These are phyloP conservation scores for Tethea ocularis DNA, from an alignment of 2,888 invertebrate species.

Conservation along the genomic window DNA sequence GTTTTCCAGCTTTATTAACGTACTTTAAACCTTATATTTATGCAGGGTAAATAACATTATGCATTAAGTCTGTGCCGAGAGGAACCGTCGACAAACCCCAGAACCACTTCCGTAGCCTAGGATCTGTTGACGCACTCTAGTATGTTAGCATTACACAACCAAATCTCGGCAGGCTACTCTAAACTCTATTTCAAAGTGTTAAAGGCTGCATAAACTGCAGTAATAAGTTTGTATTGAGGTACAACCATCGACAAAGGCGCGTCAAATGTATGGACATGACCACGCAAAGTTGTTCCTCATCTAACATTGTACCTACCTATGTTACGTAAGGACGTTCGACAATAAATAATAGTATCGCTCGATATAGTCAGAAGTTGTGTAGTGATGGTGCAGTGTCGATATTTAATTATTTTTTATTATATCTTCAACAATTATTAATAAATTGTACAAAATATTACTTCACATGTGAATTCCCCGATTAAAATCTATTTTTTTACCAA, in stretches of 20 bases:
- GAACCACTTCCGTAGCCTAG: neutral
- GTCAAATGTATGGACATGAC: conserved; percentile 43
- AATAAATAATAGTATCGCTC: conserved; percentile 31
- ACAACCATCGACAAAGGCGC: conserved; percentile 34
- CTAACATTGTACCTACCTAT: conserved; percentile 51
- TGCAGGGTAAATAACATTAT: too few relatives aligned
- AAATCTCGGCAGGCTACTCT: neutral
- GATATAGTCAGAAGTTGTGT: conserved; percentile 6
- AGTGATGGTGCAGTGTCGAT: conserved; percentile 8
- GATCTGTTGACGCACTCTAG: conserved; percentile 3
- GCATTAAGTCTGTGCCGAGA: neutral
- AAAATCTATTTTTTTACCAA: too few relatives aligned
- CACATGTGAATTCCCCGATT: too few relatives aligned
- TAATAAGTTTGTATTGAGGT: conserved; percentile 18
- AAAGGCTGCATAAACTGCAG: neutral
- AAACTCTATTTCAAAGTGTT: neutral
- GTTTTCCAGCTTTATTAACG: neutral
- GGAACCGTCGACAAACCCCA: neutral
- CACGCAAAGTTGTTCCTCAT: conserved; percentile 57
- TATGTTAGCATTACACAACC: neutral
- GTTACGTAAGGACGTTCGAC: conserved; percentile 36
- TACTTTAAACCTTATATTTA: too few relatives aligned
- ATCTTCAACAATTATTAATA: too few relatives aligned
- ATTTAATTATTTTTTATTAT: neutral
- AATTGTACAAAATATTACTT: too few relatives aligned